These are phyloP conservation scores for Agonum fuliginosum DNA, from an alignment of 2,888 invertebrate genomes.

Conservation along the genomic window DNA sequence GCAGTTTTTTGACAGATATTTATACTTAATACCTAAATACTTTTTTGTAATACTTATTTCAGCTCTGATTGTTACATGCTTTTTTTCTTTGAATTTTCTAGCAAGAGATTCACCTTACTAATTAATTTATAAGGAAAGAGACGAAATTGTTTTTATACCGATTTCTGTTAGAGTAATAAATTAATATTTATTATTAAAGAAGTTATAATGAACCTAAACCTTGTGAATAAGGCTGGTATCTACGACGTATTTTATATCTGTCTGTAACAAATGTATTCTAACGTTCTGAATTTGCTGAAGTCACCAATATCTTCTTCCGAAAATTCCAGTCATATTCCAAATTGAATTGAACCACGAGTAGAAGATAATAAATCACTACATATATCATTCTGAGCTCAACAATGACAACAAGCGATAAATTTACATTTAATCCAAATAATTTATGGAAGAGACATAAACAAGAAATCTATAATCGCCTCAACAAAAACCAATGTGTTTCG, in stretches of 20 bases:
- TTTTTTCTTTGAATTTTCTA: too few species aligned
- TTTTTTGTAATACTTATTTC: too few species aligned
- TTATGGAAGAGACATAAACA: constrained; percentile 31
- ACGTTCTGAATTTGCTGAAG: neutral
- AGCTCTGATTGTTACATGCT: too few species aligned
- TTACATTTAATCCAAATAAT: constrained; percentile 36
- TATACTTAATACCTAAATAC: too few species aligned
- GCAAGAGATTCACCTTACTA: too few species aligned
- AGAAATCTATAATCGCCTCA: constrained; percentile 40
- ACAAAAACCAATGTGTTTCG: constrained; percentile 37
- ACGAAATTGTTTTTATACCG: too few species aligned
- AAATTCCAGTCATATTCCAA: constrained; percentile 18
- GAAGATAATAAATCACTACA: constrained; percentile 29
- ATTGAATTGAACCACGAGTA: constrained; percentile 22
- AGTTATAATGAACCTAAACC: too few species aligned
- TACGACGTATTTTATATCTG: too few species aligned
- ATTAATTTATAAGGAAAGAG: too few species aligned
- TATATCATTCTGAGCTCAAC: constrained; percentile 29
- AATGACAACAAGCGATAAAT: constrained; percentile 33
- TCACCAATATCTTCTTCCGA: neutral
- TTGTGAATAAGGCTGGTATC: constrained; percentile 3
- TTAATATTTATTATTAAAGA: too few species aligned
- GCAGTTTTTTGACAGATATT: too few species aligned
- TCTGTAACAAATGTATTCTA: constrained; percentile 14
- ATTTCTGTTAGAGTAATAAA: too few species aligned